Evolutionary conservation across 1,140 invertebrate genomes (phyloP), one percentile per base, ranked within the genome.

Genomic region (Dreissena polymorpha): DNA sequence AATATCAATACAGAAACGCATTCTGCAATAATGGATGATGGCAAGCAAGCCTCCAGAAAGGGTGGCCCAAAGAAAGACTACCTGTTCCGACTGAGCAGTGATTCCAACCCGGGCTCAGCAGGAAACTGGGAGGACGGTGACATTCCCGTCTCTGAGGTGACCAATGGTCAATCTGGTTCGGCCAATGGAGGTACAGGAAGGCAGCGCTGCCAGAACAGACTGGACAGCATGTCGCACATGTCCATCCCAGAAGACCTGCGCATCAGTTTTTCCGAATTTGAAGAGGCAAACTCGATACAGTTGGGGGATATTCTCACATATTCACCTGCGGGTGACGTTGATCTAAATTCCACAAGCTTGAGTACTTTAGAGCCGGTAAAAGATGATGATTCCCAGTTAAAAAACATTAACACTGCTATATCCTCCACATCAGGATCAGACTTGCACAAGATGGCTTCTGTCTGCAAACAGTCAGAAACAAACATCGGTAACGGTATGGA

Each of bases 251-350:
- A 82, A 18, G 79, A 82, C 29, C 25, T 82, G 10, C 57, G 64
- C 23, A 63, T 82, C 53, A 82, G 71, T 68, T 82, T 82, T 50
- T 82, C 79, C 25, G 79, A 82, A 49, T 39, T 82, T n/a, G 78
- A 81, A 27, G 79, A 82, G 12, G 16, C 27, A 8, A 53, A 65
- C 18, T 82, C 79, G 5, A 29, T 82, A 49, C 71, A 73, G n/a
- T 53, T 82, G 12, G 79, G 74, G 51, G 79, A 82, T 64, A 23
- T 82, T 23, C 70, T 73, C 18, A 68, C 53, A 25, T 82, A 49
- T 64, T 73, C 57, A 5, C 71, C 79, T 0, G 27, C 70, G 10
- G 21, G 18, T 16, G 78, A 27, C 55, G 64, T 50, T 60, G 57
- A 27, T 18, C 51, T 18, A 23, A 27, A 21, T n/a, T 55, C 76